Conservation (phyloP, 2,888 invertebrate species). For the Arctia plantaginis region DNA sequence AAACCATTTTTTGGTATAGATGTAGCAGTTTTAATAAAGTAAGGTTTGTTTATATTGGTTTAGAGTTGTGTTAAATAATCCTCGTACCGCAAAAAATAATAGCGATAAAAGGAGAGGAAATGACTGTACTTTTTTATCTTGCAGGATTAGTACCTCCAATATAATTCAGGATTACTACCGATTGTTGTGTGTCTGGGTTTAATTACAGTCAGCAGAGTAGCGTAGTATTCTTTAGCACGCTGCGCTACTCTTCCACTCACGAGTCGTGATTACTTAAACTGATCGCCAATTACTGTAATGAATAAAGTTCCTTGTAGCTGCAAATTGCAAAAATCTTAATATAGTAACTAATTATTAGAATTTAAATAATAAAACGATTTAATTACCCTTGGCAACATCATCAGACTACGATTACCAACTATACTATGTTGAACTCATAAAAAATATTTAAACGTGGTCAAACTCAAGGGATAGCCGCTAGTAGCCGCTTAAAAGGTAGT, state of each 20-base stretch:
- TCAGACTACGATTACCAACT: no score
- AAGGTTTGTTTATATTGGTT: neutral
- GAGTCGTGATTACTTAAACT: no score
- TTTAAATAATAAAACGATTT: no score
- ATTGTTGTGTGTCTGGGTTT: neutral
- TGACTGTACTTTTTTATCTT: neutral
- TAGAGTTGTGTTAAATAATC: neutral
- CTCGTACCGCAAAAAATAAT: neutral
- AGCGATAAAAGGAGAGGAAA: neutral
- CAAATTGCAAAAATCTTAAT: no score
- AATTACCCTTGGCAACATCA: no score
- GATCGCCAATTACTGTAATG: no score
- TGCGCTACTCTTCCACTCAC: neutral
- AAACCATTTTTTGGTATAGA: neutral
- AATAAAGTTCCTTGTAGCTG: no score
- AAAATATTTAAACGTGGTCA: no score
- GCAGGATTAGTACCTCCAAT: neutral
- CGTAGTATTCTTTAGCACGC: neutral
- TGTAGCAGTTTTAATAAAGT: neutral
- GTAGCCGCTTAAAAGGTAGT: no score
- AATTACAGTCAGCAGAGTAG: neutral
- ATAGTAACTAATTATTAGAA: no score
- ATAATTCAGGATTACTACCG: neutral
- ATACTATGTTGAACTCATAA: no score
- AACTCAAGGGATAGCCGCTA: no score